Percentiles rank a stretch among this genome's conserved stretches.
phyloP scores from a whole-genome alignment of 2,888 invertebrate species.

The Falcaria lacertinaria region DNA sequence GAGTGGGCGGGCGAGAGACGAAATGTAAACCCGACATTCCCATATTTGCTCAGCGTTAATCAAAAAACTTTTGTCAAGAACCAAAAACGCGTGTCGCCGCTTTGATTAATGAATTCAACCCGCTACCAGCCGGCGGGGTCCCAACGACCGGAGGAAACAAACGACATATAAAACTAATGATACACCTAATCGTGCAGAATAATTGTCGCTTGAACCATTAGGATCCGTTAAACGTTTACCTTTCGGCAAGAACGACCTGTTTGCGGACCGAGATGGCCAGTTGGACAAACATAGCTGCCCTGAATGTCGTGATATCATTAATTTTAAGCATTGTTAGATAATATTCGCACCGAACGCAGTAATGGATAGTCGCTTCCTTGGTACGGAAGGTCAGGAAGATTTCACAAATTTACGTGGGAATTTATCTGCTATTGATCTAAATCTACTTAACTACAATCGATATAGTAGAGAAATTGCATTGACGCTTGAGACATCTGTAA shows the following conservation, averaged over 20 bases:
- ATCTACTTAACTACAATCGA: no score
- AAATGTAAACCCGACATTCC: constrained; percentile 39
- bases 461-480: no score
- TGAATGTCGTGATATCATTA: constrained; percentile 59
- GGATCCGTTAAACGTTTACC: constrained; percentile 45
- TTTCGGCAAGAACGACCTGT: constrained; percentile 60
- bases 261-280: constrained; percentile 52
- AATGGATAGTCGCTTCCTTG: background rate
- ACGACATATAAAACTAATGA: constrained; percentile 66
- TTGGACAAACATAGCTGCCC: constrained; percentile 52
- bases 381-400: background rate
- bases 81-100: constrained; percentile 32
- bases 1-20: background rate
- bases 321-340: constrained; percentile 49
- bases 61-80: constrained; percentile 67
- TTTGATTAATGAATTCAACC: constrained; percentile 69
- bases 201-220: constrained; percentile 63
- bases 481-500: background rate
- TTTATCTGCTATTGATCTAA: background rate
- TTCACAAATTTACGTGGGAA: background rate
- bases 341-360: constrained; percentile 31
- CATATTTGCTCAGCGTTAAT: constrained; percentile 67
- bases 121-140: constrained; percentile 43
- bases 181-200: constrained; percentile 65
- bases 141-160: constrained; percentile 61